Base-by-base conservation (phyloP, 2,797 vertebrate species). In the Parambassis ranga region DNA sequence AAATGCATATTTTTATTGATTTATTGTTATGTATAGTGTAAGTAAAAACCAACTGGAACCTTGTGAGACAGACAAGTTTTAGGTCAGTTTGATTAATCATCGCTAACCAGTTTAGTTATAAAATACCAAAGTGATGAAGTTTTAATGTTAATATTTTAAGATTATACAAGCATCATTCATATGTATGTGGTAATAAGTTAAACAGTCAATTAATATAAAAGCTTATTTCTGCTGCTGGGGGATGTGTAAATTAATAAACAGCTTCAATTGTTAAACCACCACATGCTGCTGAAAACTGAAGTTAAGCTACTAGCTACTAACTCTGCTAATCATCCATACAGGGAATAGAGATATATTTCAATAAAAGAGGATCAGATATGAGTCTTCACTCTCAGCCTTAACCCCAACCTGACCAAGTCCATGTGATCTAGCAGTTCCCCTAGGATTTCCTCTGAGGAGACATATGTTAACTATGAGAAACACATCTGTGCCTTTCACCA, bases 401-500 rank as follows among this genome's bases (percentile, higher is more conserved):
- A 47, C 31, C 10, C 28, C 51, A 75, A 55, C 69, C 57, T 64
- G 8, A 14, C 6, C 19, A 3, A 0, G 18, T 24, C 31, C 51
- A 36, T 42, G 10, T 52, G 33, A 30, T 16, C 4, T 22, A 2
- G 4, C 5, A 3, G n/a, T 9, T 60, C 59, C 55, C 53, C 1
- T 0, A 28, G 57, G 65, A 39, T 33, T 42, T 30, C 16, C 8
- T 43, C 11, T 30, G 49, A 16, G 15, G 46, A 50, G 53, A 76
- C 64, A 42, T 53, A 52, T 68, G 69, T 65, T 43, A 52, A 43
- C 69, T 56, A 57, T 28, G 42, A 55, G 52, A 36, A 65, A 53
- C 65, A 77, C 55, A 78, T 79, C 74, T 81, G 77, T 59, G 64
- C 11, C 52, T 63, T 63, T 39, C 35, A 47, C 43, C 33, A 27